These are phyloP conservation scores for Ceratotherium simum DNA, from an alignment of 2,113 vertebrate genomes.

Conservation along the genomic window DNA sequence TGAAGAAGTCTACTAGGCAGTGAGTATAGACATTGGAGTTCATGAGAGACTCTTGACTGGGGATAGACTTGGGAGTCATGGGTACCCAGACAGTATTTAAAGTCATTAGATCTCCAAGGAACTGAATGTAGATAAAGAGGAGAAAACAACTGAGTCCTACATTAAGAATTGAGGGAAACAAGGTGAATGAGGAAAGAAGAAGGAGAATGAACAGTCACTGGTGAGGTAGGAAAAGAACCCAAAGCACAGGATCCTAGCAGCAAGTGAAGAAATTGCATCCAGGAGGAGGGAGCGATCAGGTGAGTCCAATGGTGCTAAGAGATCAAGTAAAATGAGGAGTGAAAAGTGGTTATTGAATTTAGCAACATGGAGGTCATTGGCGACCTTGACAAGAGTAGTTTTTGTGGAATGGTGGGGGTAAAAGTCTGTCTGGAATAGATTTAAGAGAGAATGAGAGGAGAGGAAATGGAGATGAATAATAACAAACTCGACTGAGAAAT, in stretches of 20 bases:
- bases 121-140: not conserved
- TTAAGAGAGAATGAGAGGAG: not conserved
- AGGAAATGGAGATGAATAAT: not conserved
- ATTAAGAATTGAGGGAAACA: not conserved
- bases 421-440: not conserved
- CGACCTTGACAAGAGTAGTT: not conserved
- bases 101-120: not conserved
- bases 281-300: not conserved
- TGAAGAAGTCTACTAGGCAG: not conserved
- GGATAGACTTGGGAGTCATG: not conserved
- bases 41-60: not conserved
- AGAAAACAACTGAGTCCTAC: not conserved
- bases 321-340: not conserved
- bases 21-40: not conserved
- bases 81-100: not conserved
- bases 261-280: not conserved
- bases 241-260: not conserved
- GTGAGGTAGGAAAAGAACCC: not conserved
- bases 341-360: not conserved
- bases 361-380: not conserved
- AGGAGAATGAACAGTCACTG: not conserved
- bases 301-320: not conserved
- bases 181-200: not conserved
- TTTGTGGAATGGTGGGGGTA: not conserved
- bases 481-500: not conserved